These are phyloP conservation scores for Sebastolobus alascanus DNA, from an alignment of 2,797 vertebrate genomes.

Conservation along the genomic window DNA sequence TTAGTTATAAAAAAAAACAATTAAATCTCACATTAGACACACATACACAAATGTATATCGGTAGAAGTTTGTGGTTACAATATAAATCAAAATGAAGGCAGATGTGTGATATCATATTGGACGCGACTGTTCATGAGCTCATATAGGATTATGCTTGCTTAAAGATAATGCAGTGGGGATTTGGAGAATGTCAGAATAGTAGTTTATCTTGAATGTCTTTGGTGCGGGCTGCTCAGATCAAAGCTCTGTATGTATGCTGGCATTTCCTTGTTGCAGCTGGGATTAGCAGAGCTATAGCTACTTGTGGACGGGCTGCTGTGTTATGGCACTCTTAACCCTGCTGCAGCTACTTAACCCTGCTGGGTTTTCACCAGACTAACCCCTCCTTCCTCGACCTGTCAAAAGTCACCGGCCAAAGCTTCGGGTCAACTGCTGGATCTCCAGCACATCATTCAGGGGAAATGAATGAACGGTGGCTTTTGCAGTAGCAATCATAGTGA, in stretches of 20 bases:
- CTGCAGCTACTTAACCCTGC: constrained; percentile 56
- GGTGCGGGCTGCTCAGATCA: constrained; percentile 38
- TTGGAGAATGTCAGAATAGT: constrained; percentile 44
- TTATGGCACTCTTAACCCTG: constrained; percentile 23
- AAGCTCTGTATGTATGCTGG: constrained; percentile 29
- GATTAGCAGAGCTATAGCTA: constrained; percentile 46
- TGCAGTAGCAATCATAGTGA: constrained; percentile 15
- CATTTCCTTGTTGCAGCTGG: constrained; percentile 39
- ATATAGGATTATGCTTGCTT: constrained; percentile 35
- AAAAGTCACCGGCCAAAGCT: constrained; percentile 51
- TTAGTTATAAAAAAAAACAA: background rate
- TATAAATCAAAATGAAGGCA: background rate
- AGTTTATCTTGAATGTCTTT: constrained; percentile 40
- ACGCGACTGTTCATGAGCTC: background rate
- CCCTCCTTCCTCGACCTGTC: constrained; percentile 22
- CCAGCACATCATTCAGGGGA: constrained; percentile 11
- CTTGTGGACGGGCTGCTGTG: constrained; percentile 35
- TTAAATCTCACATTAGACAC: background rate
- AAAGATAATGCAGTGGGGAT: constrained; percentile 42
- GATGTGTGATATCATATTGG: constrained; percentile 12
- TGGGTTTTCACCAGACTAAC: constrained; percentile 50
- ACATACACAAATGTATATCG: background rate
- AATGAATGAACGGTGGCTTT: constrained; percentile 15
- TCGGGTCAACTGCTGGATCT: constrained; percentile 15
- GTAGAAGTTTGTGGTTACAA: background rate